Conservation (phyloP, 92 coral and sea anemone genomes). For the Epizoanthus ramosus region DNA sequence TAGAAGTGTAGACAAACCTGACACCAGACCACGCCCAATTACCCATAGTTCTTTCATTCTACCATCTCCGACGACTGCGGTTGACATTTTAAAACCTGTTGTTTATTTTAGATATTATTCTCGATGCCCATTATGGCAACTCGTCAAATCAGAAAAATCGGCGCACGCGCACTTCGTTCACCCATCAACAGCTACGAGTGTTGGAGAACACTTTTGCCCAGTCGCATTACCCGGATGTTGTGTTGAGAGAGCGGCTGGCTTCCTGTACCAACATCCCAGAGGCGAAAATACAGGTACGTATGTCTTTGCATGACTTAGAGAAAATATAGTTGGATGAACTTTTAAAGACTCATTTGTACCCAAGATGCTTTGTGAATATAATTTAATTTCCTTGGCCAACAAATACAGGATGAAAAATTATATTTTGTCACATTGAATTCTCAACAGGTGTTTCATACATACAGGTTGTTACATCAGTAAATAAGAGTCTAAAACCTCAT, state of each 20-base stretch:
- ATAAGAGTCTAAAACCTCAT: no score
- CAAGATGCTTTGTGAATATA: no score
- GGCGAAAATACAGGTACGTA: slow-evolving; percentile 88
- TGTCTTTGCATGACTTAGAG: no score
- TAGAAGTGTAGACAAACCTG: not conserved
- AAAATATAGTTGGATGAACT: no score
- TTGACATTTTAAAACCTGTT: slow-evolving; percentile 7
- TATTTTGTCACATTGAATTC: no score
- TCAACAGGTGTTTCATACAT: no score
- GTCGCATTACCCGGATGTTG: slow-evolving; percentile 97
- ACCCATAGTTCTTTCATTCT: not conserved
- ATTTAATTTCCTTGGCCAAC: no score
- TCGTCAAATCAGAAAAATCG: slow-evolving; percentile 84
- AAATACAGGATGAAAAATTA: no score
- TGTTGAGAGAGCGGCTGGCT: slow-evolving; percentile 89
- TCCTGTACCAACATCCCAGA: slow-evolving; percentile 85
- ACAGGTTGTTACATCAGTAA: no score
- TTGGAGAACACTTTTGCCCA: slow-evolving; percentile 83
- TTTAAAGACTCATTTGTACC: no score
- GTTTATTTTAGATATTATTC: slow-evolving; percentile 81
- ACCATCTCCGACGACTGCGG: not conserved
- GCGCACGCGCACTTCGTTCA: slow-evolving; percentile 95
- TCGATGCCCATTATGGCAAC: slow-evolving; percentile 84
- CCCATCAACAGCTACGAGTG: slow-evolving; percentile 89
- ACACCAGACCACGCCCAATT: not conserved